Evolutionary conservation across 2,888 invertebrate species (phyloP).

Genomic region (Incurvaria masculella): DNA sequence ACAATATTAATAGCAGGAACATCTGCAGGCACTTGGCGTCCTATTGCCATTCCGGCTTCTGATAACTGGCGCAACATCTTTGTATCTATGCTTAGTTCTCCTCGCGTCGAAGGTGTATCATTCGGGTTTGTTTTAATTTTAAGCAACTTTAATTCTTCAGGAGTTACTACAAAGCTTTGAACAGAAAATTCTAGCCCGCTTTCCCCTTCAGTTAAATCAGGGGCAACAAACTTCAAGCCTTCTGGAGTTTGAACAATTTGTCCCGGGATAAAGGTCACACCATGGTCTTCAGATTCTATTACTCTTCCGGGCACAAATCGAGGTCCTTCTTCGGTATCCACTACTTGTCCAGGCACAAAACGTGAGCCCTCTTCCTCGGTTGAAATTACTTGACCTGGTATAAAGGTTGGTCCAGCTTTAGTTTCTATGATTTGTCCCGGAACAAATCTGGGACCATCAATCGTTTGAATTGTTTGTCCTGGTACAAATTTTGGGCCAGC

Average conservation of each 20-base stretch:
- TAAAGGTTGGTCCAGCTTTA: slow-evolving; percentile 71
- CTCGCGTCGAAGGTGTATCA: slow-evolving; percentile 50
- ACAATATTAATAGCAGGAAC: slow-evolving; percentile 60
- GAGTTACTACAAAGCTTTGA: slow-evolving; percentile 62
- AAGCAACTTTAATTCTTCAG: slow-evolving; percentile 46
- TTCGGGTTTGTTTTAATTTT: slow-evolving; percentile 52
- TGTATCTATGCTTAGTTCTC: slow-evolving; percentile 62
- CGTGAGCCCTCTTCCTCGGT: slow-evolving; percentile 59
- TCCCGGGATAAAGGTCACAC: slow-evolving; percentile 73
- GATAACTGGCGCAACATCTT: slow-evolving; percentile 64
- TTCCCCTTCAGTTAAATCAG: slow-evolving; percentile 63
- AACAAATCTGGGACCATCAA: slow-evolving; percentile 71
- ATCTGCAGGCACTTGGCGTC: slow-evolving; percentile 59
- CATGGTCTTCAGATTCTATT: slow-evolving; percentile 65
- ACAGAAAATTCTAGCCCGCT: slow-evolving; percentile 68
- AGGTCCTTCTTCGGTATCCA: slow-evolving; percentile 68
- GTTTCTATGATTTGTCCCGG: slow-evolving; percentile 76
- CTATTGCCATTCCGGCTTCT: slow-evolving; percentile 66
- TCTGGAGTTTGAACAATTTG: slow-evolving; percentile 72
- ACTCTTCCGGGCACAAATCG: slow-evolving; percentile 72
- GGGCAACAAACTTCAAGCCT: slow-evolving; percentile 67
- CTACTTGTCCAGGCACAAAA: slow-evolving; percentile 66
- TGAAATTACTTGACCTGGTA: slow-evolving; percentile 72
- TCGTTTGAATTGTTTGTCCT: slow-evolving; percentile 69
- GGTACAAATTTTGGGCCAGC: slow-evolving; percentile 63